Conservation (phyloP, 2,113 vertebrate genomes). For the Chunga burmeisteri region DNA sequence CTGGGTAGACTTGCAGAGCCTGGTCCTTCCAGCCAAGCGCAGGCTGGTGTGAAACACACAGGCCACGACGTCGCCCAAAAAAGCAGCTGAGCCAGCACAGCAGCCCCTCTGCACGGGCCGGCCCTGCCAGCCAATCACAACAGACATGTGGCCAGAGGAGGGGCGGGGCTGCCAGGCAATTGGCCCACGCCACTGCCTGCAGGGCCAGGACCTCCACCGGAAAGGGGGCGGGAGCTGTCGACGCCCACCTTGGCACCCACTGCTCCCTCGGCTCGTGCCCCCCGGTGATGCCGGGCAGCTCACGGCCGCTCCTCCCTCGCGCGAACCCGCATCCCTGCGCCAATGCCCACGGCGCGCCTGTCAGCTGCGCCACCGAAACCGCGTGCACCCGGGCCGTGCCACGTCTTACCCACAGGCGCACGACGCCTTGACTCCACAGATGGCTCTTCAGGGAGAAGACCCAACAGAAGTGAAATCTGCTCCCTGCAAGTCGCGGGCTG, state of each 20-base stretch:
- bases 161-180: rapidly evolving
- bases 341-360: rapidly evolving
- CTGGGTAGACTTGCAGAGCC: not conserved
- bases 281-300: rapidly evolving
- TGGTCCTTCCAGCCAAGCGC: not conserved
- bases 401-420: not conserved
- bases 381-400: not conserved
- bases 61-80: not conserved
- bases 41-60: rapidly evolving
- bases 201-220: not conserved
- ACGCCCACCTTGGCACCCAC: rapidly evolving
- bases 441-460: not conserved
- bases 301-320: rapidly evolving
- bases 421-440: rapidly evolving
- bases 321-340: rapidly evolving
- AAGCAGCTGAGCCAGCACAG: not conserved
- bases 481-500: not conserved
- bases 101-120: not conserved
- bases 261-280: rapidly evolving
- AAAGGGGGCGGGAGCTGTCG: rapidly evolving
- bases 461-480: not conserved
- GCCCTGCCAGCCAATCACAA: not conserved
- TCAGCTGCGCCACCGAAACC: rapidly evolving
- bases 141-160: not conserved
- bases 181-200: not conserved